phyloP scores from a whole-genome alignment of 2,888 invertebrate species.

The Diloba caeruleocephala region DNA sequence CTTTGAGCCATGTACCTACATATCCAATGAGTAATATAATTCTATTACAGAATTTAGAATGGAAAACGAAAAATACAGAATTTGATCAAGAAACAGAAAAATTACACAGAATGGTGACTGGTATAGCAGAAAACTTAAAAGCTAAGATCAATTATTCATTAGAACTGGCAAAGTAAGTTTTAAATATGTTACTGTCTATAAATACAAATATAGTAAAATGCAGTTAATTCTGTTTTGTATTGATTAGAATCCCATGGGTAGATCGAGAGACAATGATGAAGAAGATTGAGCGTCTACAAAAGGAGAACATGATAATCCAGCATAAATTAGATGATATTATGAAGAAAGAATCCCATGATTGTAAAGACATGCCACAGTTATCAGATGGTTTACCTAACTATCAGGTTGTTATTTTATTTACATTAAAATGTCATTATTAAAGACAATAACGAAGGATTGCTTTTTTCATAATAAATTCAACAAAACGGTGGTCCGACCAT shows the following conservation, averaged over 20 bases:
- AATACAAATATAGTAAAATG: not conserved
- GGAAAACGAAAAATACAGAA: conserved; percentile 75
- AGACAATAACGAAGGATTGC: no score
- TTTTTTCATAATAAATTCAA: no score
- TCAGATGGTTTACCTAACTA: conserved; percentile 45
- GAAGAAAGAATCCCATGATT: conserved; percentile 62
- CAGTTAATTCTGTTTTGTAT: conserved; percentile 1
- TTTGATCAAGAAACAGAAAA: conserved; percentile 77
- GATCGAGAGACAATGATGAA: conserved; percentile 76
- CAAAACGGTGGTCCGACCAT: no score
- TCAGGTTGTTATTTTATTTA: conserved; percentile 56
- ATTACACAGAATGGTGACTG: conserved; percentile 72
- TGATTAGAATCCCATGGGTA: conserved; percentile 76
- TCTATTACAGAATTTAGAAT: conserved; percentile 73
- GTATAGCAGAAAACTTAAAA: conserved; percentile 74
- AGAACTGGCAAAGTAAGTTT: conserved; percentile 74
- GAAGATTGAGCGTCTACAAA: conserved; percentile 75
- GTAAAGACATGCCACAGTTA: conserved; percentile 23
- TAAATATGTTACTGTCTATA: not conserved
- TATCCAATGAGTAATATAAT: not conserved
- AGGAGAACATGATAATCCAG: conserved; percentile 72
- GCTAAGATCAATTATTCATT: conserved; percentile 72
- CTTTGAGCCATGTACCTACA: no score
- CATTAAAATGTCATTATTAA: no score
- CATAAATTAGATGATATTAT: conserved; percentile 69